phyloP scores from a whole-genome alignment of 2,113 vertebrate genomes.

The Muntiacus muntjak region DNA sequence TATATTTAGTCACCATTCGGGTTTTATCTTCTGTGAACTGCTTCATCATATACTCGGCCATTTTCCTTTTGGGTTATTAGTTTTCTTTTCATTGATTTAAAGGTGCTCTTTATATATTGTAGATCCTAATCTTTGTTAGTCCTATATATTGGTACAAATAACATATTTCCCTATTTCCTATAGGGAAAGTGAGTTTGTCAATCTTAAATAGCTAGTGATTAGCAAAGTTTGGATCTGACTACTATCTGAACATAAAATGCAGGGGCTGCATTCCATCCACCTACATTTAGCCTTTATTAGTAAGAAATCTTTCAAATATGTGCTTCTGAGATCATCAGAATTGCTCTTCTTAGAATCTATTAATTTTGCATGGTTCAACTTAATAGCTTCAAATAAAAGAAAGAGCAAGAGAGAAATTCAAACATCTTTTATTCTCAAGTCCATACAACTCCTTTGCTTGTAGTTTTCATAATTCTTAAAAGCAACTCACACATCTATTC shows the following conservation, averaged over 20 bases:
- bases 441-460: not conserved
- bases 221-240: not conserved
- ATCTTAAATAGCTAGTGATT: not conserved
- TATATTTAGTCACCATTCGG: not conserved
- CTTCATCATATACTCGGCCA: not conserved
- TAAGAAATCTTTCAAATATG: not conserved
- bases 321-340: slow-evolving; percentile 24
- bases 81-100: slow-evolving; percentile 19
- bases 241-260: not conserved
- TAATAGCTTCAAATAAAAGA: not conserved
- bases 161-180: not conserved
- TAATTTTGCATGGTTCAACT: not conserved
- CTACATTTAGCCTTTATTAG: not conserved
- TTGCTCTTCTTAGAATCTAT: not conserved
- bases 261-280: not conserved
- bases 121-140: not conserved
- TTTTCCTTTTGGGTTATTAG: not conserved
- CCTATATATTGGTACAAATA: not conserved
- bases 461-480: slow-evolving; percentile 36
- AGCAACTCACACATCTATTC: not conserved
- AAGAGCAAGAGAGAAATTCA: not conserved
- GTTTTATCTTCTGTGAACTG: not conserved
- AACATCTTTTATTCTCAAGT: not conserved
- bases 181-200: not conserved
- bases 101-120: not conserved